Evolutionary conservation across 2,888 invertebrate genomes (phyloP).

Genomic region (Drosophila recens): DNA sequence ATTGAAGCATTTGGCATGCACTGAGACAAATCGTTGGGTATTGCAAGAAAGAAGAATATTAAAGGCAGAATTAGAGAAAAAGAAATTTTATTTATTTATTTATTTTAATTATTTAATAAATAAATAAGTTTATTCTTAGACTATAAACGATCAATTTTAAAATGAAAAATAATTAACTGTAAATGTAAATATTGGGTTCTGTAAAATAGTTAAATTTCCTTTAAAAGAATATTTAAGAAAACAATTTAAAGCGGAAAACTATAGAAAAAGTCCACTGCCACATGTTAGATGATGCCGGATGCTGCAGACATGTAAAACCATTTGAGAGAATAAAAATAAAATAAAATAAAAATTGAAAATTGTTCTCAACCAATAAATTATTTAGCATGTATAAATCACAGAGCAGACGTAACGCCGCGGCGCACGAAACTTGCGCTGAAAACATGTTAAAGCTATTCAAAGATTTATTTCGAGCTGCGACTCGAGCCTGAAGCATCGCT

Average conservation of each 20-base stretch:
- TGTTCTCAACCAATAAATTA: slow-evolving; percentile 63
- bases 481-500: slow-evolving; percentile 55
- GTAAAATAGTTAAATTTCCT: background rate
- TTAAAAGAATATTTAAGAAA: background rate
- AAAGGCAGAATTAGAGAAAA: background rate
- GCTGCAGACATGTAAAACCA: slow-evolving; percentile 40
- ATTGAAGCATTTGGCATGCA: slow-evolving; percentile 52
- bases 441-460: slow-evolving; percentile 75
- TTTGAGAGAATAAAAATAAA: slow-evolving; percentile 30
- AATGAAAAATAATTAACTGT: too few species aligned
- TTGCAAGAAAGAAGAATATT: background rate
- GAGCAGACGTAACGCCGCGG: slow-evolving; percentile 40
- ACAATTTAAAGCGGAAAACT: background rate
- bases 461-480: slow-evolving; percentile 74
- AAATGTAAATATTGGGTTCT: too few species aligned
- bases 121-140: too few species aligned
- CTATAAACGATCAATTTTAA: too few species aligned
- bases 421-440: slow-evolving; percentile 58
- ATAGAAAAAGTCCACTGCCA: slow-evolving; percentile 23
- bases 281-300: slow-evolving; percentile 28
- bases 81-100: background rate
- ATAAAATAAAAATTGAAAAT: slow-evolving; percentile 22
- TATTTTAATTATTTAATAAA: too few species aligned
- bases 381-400: slow-evolving; percentile 74
- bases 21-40: slow-evolving; percentile 44